Percentiles rank a stretch among this genome's conserved stretches.
Conservation (phyloP, 2,113 vertebrate species). For the Chrysochloris asiatica region DNA sequence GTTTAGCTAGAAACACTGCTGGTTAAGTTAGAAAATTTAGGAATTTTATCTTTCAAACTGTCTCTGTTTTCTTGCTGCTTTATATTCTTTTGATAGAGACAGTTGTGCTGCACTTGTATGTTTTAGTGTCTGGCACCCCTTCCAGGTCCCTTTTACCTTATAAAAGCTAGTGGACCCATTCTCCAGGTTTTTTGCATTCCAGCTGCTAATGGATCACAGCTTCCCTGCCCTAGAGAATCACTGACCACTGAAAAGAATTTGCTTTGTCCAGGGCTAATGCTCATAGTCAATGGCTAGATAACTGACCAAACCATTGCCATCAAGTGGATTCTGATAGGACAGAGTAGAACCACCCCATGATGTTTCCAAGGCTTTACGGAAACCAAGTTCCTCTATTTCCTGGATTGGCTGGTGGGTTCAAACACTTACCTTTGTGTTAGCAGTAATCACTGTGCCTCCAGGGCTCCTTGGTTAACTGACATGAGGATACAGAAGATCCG, state of each 20-base stretch:
- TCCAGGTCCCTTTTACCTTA: neutral
- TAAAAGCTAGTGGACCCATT: neutral
- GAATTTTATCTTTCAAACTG: constrained; percentile 20
- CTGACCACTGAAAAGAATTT: neutral
- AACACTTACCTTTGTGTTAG: no score
- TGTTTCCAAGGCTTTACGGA: neutral
- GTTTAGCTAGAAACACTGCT: constrained; percentile 21
- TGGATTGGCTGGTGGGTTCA: no score
- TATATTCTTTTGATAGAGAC: constrained; percentile 7
- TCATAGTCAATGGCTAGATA: neutral
- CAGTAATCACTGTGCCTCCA: no score
- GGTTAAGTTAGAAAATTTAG: neutral
- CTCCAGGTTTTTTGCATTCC: neutral
- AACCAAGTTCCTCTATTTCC: neutral
- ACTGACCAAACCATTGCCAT: neutral
- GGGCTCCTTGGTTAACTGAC: no score
- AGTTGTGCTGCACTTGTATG: neutral
- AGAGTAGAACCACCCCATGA: no score
- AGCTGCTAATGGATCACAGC: neutral
- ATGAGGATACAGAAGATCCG: neutral
- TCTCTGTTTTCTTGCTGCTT: neutral
- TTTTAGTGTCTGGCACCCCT: neutral
- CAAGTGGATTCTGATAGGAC: neutral
- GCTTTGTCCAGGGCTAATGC: neutral
- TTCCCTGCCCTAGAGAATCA: neutral